Evolutionary conservation across 2,797 vertebrate species (phyloP).

Genomic region (Mallotus villosus): DNA sequence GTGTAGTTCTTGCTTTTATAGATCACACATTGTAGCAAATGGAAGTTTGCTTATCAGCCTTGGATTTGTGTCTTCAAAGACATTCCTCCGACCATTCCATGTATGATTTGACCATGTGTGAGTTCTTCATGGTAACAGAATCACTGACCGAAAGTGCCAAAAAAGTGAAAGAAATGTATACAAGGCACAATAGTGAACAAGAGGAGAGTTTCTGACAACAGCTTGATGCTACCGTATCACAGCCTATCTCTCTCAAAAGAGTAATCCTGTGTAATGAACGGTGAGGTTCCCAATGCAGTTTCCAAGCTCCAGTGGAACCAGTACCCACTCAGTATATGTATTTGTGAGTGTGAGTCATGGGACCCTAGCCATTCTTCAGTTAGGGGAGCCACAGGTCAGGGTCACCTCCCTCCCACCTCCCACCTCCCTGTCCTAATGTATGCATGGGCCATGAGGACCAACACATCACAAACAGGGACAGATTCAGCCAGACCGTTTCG

Average conservation of each 20-base stretch:
- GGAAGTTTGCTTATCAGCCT: neutral
- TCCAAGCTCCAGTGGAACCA: neutral
- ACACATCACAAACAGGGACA: neutral
- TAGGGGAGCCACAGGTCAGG: neutral
- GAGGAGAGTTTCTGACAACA: conserved; percentile 13
- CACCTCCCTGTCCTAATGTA: conserved; percentile 4
- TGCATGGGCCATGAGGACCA: neutral
- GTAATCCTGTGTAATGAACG: neutral
- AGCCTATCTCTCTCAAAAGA: neutral
- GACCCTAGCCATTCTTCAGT: neutral
- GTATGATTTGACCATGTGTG: no score
- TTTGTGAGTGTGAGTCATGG: conserved; percentile 18
- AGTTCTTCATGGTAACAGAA: neutral
- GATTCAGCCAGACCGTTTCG: neutral
- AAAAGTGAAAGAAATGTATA: neutral
- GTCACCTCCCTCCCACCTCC: neutral
- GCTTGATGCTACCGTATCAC: conserved; percentile 8
- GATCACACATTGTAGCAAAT: neutral
- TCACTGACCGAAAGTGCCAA: neutral
- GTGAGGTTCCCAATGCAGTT: neutral
- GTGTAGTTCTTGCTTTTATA: conserved; percentile 7
- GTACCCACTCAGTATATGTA: conserved; percentile 4
- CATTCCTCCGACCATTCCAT: no score
- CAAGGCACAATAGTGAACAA: neutral
- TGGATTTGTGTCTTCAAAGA: neutral